These are phyloP conservation scores for Paralichthys olivaceus DNA, from an alignment of 2,113 vertebrate genomes.

Conservation along the genomic window DNA sequence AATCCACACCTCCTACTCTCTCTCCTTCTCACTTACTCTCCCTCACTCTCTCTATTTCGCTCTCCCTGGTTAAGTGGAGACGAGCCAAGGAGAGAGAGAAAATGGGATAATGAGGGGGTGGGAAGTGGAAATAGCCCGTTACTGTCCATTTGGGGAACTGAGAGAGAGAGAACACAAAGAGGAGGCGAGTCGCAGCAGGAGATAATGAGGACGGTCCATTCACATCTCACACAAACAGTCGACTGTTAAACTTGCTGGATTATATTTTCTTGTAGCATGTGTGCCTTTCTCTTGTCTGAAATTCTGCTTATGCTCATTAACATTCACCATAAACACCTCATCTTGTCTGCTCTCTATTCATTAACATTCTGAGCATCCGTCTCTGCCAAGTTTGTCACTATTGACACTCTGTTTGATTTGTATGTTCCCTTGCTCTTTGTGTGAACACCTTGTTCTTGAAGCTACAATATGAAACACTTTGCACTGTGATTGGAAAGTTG, in stretches of 20 bases:
- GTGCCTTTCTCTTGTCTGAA: not conserved
- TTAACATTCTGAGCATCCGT: not conserved
- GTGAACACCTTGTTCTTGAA: not conserved
- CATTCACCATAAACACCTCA: too few relatives aligned
- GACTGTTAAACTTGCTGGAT: not conserved
- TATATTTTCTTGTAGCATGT: not conserved
- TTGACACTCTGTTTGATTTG: constrained; percentile 27
- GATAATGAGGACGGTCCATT: not conserved
- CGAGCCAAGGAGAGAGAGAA: constrained; percentile 20
- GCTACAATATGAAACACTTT: not conserved
- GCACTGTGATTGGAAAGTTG: not conserved
- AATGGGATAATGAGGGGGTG: constrained; percentile 31
- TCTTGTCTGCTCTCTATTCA: not conserved
- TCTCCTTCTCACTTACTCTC: not conserved
- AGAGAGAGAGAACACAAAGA: not conserved
- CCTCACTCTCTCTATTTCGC: not conserved
- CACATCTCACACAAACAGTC: not conserved
- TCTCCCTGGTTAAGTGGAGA: constrained; percentile 14
- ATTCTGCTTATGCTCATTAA: not conserved
- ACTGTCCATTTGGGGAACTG: constrained; percentile 18
- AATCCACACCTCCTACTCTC: not conserved
- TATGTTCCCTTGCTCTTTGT: constrained; percentile 2
- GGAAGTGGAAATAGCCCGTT: constrained; percentile 31
- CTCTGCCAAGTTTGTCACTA: constrained; percentile 2
- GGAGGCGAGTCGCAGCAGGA: not conserved